Evolutionary conservation across 2,113 vertebrate genomes (phyloP).

Genomic region (Pelecanus crispus): DNA sequence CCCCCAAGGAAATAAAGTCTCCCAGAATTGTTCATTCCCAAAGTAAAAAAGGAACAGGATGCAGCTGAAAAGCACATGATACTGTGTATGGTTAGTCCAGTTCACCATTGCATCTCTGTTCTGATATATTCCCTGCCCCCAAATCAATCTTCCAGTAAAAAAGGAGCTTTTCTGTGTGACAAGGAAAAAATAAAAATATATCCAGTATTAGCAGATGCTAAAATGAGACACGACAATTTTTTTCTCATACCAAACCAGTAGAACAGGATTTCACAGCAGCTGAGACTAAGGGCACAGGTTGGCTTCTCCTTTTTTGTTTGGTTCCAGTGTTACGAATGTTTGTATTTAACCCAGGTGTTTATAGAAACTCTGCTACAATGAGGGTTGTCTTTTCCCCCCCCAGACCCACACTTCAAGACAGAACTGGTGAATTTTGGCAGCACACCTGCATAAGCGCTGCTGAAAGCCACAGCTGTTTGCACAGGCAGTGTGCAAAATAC

Average conservation of each 20-base stretch:
- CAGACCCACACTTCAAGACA: rapidly evolving
- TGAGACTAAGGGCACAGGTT: background rate
- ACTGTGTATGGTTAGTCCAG: background rate
- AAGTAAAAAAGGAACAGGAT: background rate
- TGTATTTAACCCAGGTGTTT: background rate
- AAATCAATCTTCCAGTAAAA: background rate
- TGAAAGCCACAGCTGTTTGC: background rate
- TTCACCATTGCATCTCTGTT: background rate
- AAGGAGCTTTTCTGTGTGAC: background rate
- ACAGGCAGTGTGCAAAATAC: rapidly evolving
- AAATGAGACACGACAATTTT: rapidly evolving
- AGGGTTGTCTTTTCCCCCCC: background rate
- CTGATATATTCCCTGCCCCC: background rate
- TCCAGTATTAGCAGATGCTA: background rate
- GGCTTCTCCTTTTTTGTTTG: background rate
- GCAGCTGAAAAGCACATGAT: background rate
- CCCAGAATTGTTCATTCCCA: background rate
- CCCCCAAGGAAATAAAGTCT: background rate
- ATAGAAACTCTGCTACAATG: background rate
- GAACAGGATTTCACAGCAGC: background rate
- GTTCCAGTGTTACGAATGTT: rapidly evolving
- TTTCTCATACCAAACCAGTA: background rate
- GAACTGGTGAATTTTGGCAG: background rate
- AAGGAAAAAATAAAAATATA: background rate
- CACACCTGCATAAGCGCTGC: background rate